Base-by-base conservation (phyloP, 2,113 vertebrate species). In the Thryonomys swinderianus region DNA sequence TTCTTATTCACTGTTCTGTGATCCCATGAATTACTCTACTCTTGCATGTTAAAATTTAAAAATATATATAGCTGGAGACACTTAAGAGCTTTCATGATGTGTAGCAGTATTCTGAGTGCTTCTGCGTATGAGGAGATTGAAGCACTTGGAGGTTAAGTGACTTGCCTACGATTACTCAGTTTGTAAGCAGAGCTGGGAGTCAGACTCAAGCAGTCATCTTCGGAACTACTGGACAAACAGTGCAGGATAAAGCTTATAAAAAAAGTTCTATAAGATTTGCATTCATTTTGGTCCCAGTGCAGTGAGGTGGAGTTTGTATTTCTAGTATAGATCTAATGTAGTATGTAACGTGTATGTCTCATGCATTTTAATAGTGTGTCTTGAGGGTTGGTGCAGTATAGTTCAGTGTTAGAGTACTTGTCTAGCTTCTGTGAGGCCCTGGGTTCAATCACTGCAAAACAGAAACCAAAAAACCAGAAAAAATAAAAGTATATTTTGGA, bases 281-380 rank as follows among this genome's bases (percentile, higher is more conserved):
- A 8, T 61, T 85, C 37, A 23, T 73, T 73, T 40, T 73, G 69
- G 21, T 23, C 37, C 14, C 10, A 7, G 1, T 94, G 4, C 18
- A 32, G 40, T 61, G 34, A 85, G 40, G 23, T 67, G 27, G 30
- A 81, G 61, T 89, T 85, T 90, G 13, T 66, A 51, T 85, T 73
- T 89, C 34, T 85, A 61, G 37, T 61, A 27, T 57, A 42, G 87
- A 73, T 53, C 25, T 81, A 45, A 30, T 89, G 48, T 93, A 85
- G 21, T 55, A n/a, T 42, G 25, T 73, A 34, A 25, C 37, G 61
- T 61, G 57, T 59, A 59, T 23, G 59, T 25, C 23, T 73, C 23
- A 27, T 88, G 37, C 78, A 64, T 85, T 88, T 94, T 85, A 89
- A 78, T 55, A 76, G 53, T 78, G 6, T 14, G 34, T 96, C 88